Evolutionary conservation across 1,140 invertebrate species (phyloP).

Genomic region (Lucilia sericata): DNA sequence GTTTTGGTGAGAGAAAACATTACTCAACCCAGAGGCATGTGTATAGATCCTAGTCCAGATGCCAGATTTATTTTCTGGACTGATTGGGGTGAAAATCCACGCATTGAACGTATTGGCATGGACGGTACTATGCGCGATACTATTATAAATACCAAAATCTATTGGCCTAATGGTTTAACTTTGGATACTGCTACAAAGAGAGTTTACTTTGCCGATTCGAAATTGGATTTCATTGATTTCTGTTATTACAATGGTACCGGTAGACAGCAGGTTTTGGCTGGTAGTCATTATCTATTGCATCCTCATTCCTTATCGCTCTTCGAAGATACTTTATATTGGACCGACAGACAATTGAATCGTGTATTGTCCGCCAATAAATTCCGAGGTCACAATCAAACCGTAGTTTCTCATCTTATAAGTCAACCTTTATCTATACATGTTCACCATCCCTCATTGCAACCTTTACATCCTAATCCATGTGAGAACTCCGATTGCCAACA

Average conservation of each 20-base stretch:
- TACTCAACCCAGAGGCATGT: conserved; percentile 94
- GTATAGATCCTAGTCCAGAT: conserved; percentile 89
- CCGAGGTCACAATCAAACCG: conserved; percentile 88
- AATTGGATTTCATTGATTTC: conserved; percentile 98
- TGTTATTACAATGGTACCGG: conserved; percentile 96
- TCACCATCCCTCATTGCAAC: conserved; percentile 93
- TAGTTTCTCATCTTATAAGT: conserved; percentile 93
- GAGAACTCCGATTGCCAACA: conserved; percentile 84
- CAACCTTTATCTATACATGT: conserved; percentile 95
- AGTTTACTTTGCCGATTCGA: conserved; percentile 98
- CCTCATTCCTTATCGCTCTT: conserved; percentile 95
- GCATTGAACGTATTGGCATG: conserved; percentile 96
- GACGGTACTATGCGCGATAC: conserved; percentile 88
- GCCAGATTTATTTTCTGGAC: conserved; percentile 95
- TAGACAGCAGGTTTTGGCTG: conserved; percentile 86
- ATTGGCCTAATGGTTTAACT: conserved; percentile 97
- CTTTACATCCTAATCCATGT: conserved; percentile 87
- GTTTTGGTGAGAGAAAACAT: conserved; percentile 93
- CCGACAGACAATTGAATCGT: conserved; percentile 91
- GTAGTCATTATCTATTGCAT: conserved; percentile 92
- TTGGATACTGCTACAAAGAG: conserved; percentile 93
- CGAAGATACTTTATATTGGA: conserved; percentile 96
- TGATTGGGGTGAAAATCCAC: conserved; percentile 97
- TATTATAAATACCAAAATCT: conserved; percentile 96
- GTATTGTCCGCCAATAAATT: conserved; percentile 92